Evolutionary conservation across 92 coral and sea anemone species (phyloP).

Genomic region (Porites rus): DNA sequence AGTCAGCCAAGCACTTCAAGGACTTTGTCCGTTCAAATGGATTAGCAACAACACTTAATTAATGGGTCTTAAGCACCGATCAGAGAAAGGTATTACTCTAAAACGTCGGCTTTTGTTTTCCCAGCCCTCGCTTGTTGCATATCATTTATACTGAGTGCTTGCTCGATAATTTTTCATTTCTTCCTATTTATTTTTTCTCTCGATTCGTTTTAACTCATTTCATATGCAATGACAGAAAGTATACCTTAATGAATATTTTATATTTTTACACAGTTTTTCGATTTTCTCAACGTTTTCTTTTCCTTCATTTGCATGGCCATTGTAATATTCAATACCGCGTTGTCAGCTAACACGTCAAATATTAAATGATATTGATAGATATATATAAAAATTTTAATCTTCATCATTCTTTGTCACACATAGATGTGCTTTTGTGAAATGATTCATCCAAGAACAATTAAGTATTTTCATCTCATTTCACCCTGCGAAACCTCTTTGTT

Average conservation of each 20-base stretch:
- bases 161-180: background rate
- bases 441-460: background rate
- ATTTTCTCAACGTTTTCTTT: background rate
- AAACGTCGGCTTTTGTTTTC: background rate
- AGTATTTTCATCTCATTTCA: slow-evolving; percentile 29
- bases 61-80: slow-evolving; percentile 21
- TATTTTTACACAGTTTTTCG: slow-evolving; percentile 17
- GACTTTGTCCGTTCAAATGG: background rate
- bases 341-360: too few species aligned
- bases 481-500: slow-evolving; percentile 21
- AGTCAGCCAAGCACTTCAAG: slow-evolving; percentile 22
- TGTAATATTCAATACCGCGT: too few species aligned
- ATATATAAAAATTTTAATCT: too few species aligned
- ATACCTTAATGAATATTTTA: slow-evolving; percentile 36
- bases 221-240: slow-evolving; percentile 21
- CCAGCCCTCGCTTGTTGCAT: background rate
- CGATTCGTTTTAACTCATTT: slow-evolving; percentile 25
- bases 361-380: too few species aligned
- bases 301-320: background rate
- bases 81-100: background rate
- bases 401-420: background rate
- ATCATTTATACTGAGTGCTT: background rate
- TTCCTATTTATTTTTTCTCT: background rate
- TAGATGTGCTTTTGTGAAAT: background rate
- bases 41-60: slow-evolving; percentile 25